Conservation (phyloP, 1,140 invertebrate species). For the Drosophila parabipectinata region DNA sequence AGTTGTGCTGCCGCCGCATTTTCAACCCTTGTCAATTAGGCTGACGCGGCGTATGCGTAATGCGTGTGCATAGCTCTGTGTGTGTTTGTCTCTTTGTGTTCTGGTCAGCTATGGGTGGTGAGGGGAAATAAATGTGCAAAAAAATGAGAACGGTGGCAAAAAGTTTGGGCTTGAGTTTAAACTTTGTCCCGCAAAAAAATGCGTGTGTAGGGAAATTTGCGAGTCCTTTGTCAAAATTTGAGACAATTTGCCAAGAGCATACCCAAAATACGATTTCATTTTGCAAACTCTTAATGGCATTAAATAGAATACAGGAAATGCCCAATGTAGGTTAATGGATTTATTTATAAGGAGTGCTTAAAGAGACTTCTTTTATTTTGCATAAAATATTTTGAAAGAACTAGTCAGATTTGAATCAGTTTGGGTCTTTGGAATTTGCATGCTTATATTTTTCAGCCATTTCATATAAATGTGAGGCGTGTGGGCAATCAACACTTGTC, state of each 20-base stretch:
- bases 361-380: not conserved
- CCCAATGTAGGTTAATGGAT: slow-evolving; percentile 3
- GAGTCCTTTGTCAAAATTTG: slow-evolving; percentile 51
- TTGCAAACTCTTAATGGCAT: slow-evolving; percentile 20
- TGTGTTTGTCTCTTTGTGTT: slow-evolving; percentile 12
- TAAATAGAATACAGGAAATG: slow-evolving; percentile 19
- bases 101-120: slow-evolving; percentile 33
- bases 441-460: not conserved
- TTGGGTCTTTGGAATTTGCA: slow-evolving; percentile 5
- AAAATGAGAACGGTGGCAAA: slow-evolving; percentile 55
- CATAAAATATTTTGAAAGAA: not conserved
- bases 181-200: slow-evolving; percentile 50
- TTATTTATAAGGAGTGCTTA: not conserved
- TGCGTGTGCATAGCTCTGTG: slow-evolving; percentile 32
- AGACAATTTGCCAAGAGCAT: slow-evolving; percentile 54
- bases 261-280: slow-evolving; percentile 17
- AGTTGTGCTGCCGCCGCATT: slow-evolving; percentile 65
- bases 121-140: slow-evolving; percentile 37
- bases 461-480: slow-evolving; percentile 1
- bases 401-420: not conserved
- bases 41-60: slow-evolving; percentile 76
- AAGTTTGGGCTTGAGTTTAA: slow-evolving; percentile 62
- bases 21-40: slow-evolving; percentile 78
- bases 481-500: slow-evolving; percentile 42
- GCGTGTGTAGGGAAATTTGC: slow-evolving; percentile 31